Percentiles rank a stretch among this genome's conserved stretches.
phyloP scores from a whole-genome alignment of 2,113 vertebrate genomes.

The Jacana jacana region DNA sequence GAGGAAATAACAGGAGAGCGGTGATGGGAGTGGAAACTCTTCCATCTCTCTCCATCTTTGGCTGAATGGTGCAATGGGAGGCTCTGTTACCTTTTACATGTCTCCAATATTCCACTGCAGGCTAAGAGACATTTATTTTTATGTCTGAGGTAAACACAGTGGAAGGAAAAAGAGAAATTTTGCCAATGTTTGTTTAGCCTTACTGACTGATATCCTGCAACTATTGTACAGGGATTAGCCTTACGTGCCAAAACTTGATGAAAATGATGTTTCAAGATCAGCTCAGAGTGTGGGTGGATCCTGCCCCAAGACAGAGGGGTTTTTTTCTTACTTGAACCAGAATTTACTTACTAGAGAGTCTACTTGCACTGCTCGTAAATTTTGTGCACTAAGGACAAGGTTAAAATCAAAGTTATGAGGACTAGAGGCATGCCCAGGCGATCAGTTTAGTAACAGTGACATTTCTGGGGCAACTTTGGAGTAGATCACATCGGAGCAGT shows the following conservation, averaged over 20 bases:
- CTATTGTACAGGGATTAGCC: neutral
- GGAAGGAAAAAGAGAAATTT: neutral
- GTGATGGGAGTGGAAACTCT: neutral
- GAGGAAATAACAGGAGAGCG: neutral
- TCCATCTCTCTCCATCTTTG: neutral
- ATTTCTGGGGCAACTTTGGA: neutral
- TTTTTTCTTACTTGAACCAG: neutral
- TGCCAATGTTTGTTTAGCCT: conserved; percentile 53
- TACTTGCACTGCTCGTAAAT: neutral
- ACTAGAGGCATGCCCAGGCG: neutral
- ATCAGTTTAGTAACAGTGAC: neutral
- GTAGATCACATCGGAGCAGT: neutral
- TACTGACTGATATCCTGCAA: conserved; percentile 28
- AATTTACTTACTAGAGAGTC: neutral
- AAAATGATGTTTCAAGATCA: conserved; percentile 24
- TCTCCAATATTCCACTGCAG: neutral
- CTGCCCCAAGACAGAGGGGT: neutral
- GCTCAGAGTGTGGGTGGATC: neutral
- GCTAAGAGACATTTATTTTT: neutral
- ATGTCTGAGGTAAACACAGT: neutral
- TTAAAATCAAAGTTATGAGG: neutral
- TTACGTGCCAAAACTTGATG: neutral
- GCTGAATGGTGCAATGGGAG: neutral
- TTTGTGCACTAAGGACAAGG: neutral
- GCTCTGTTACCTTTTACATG: neutral